Evolutionary conservation across 23 tunicate species (phyloP).

Genomic region (Halocynthia roretzi): DNA sequence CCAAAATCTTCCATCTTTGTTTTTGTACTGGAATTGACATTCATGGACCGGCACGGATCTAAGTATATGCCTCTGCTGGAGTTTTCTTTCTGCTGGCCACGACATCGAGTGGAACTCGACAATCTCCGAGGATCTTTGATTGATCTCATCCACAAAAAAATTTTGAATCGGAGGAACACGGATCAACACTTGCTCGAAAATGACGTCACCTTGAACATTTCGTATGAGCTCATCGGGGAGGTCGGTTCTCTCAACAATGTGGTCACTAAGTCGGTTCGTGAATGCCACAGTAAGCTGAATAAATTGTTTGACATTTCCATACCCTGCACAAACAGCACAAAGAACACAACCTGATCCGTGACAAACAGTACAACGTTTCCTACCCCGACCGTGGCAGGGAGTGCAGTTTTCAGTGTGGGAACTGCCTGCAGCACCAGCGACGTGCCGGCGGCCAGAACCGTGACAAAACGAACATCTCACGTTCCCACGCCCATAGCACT

Average conservation of each 20-base stretch:
- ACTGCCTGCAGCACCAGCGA: conserved; percentile 19
- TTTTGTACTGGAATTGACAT: conserved; percentile 57
- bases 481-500: conserved; percentile 56
- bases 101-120: conserved; percentile 50
- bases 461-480: conserved; percentile 55
- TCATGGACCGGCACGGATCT: conserved; percentile 81
- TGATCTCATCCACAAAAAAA: conserved; percentile 52
- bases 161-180: conserved; percentile 37
- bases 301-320: conserved; percentile 59
- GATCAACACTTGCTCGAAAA: conserved; percentile 56
- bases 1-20: conserved; percentile 75
- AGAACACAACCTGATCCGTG: conserved; percentile 60
- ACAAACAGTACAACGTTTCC: conserved; percentile 69
- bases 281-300: conserved; percentile 75
- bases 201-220: conserved; percentile 62
- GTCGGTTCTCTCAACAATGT: conserved; percentile 71
- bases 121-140: conserved; percentile 35
- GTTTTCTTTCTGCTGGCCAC: conserved; percentile 53
- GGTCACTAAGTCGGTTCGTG: conserved; percentile 50
- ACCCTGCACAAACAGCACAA: conserved; percentile 60
- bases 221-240: conserved; percentile 77
- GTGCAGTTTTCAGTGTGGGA: conserved; percentile 12
- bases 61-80: conserved; percentile 67
- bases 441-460: conserved; percentile 39
- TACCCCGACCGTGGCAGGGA: conserved; percentile 52